Evolutionary conservation across 1,140 invertebrate species (phyloP).

Genomic region (Drosophila saltans): DNA sequence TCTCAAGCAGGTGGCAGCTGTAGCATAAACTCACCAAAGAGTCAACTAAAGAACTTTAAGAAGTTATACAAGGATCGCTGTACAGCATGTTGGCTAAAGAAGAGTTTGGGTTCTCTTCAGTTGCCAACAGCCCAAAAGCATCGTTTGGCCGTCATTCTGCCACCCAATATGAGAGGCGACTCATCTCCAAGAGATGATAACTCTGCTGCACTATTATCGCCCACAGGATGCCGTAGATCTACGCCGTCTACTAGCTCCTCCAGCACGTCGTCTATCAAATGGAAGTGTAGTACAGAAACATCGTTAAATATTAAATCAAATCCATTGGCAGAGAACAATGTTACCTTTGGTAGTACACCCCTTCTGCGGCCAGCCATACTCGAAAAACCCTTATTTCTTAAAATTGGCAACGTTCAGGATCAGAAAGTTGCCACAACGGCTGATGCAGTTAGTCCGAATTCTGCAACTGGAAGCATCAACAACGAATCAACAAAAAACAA

Average conservation of each 20-base stretch:
- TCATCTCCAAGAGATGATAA: conserved; percentile 52
- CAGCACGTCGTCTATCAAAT: conserved; percentile 53
- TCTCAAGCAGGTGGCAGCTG: conserved; percentile 84
- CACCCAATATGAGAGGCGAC: conserved; percentile 78
- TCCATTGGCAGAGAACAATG: conserved; percentile 78
- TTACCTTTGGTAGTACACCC: conserved; percentile 77
- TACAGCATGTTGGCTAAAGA: conserved; percentile 94
- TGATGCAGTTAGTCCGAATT: conserved; percentile 43
- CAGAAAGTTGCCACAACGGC: conserved; percentile 16
- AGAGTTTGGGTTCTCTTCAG: conserved; percentile 91
- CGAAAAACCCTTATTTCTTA: conserved; percentile 74
- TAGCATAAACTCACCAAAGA: conserved; percentile 88
- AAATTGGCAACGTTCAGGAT: conserved; percentile 37
- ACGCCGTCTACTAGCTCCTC: conserved; percentile 12
- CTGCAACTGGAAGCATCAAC: conserved; percentile 2
- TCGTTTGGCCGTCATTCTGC: conserved; percentile 87
- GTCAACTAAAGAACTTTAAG: conserved; percentile 88
- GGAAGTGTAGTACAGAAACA: conserved; percentile 60
- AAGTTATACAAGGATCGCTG: conserved; percentile 89
- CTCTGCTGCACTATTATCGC: conserved; percentile 52
- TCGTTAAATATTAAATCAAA: conserved; percentile 64
- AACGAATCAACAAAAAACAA: conserved; percentile 11
- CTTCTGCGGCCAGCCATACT: conserved; percentile 75
- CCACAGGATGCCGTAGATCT: conserved; percentile 51
- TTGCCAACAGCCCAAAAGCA: conserved; percentile 88